Conservation (phyloP, 1,140 invertebrate species). For the Listronotus oregonensis region DNA sequence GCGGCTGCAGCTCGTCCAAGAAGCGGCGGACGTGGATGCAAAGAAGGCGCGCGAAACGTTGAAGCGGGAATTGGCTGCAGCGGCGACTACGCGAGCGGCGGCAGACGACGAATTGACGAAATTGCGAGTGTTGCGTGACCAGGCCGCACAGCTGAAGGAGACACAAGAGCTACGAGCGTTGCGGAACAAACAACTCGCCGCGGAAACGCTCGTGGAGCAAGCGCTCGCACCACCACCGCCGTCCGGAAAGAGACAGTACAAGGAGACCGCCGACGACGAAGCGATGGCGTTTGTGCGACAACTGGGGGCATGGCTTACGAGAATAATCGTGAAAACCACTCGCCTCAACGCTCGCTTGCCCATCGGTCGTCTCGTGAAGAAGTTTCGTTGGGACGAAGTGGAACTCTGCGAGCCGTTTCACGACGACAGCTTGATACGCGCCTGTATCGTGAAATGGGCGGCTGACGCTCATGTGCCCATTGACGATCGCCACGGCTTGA, state of each 20-base stretch:
- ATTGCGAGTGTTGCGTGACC: too few relatives aligned
- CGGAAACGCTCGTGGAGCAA: not conserved
- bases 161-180: too few relatives aligned
- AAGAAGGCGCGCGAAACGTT: not conserved
- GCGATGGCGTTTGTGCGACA: not conserved
- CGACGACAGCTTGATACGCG: constrained; percentile 1
- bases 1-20: not conserved
- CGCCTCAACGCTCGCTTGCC: not conserved
- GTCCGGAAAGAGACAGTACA: not conserved
- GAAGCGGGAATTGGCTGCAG: not conserved
- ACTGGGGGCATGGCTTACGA: not conserved
- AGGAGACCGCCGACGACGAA: not conserved
- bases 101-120: not conserved
- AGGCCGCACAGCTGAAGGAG: too few relatives aligned
- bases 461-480: too few relatives aligned
- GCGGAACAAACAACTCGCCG: too few relatives aligned
- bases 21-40: not conserved
- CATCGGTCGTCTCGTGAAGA: not conserved
- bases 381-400: not conserved
- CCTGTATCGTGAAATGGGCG: too few relatives aligned
- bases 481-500: constrained; percentile 1
- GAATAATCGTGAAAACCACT: not conserved
- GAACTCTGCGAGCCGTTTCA: not conserved
- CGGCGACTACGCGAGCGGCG: not conserved
- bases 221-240: not conserved